These are phyloP conservation scores for Phalacrocorax aristotelis DNA, from an alignment of 2,113 vertebrate species.

Conservation along the genomic window DNA sequence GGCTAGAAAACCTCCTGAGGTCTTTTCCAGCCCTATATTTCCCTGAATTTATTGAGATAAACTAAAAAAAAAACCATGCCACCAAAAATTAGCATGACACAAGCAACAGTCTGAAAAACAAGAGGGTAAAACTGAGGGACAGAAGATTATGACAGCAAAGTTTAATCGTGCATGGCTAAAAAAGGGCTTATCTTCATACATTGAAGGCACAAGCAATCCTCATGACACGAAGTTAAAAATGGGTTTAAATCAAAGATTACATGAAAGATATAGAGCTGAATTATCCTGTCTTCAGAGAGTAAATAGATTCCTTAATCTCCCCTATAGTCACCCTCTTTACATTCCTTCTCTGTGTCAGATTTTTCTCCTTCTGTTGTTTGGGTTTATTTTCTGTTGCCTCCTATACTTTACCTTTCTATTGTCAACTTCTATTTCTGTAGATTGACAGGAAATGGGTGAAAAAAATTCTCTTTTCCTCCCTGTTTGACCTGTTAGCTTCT, in stretches of 20 bases:
- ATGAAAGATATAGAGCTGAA: neutral
- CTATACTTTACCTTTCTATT: neutral
- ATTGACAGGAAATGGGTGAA: neutral
- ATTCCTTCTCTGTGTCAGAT: neutral
- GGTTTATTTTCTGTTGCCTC: neutral
- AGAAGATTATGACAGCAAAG: neutral
- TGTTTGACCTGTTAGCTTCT: neutral
- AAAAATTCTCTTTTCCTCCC: neutral
- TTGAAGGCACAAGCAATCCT: neutral
- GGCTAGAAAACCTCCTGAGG: neutral
- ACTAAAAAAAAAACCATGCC: neutral
- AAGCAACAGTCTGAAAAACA: neutral
- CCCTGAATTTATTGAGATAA: neutral
- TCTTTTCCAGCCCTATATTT: neutral
- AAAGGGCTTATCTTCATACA: neutral
- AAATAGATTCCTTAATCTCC: neutral
- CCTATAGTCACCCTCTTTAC: neutral
- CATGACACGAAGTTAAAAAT: neutral
- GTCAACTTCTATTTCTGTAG: neutral
- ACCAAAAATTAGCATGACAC: neutral
- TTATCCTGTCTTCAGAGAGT: neutral
- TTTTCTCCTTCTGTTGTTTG: neutral
- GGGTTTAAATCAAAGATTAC: neutral
- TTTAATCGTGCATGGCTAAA: neutral
- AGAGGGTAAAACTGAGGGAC: neutral